These are phyloP conservation scores for Tricholaema leucomelas DNA, from an alignment of 2,113 vertebrate species.

Conservation along the genomic window DNA sequence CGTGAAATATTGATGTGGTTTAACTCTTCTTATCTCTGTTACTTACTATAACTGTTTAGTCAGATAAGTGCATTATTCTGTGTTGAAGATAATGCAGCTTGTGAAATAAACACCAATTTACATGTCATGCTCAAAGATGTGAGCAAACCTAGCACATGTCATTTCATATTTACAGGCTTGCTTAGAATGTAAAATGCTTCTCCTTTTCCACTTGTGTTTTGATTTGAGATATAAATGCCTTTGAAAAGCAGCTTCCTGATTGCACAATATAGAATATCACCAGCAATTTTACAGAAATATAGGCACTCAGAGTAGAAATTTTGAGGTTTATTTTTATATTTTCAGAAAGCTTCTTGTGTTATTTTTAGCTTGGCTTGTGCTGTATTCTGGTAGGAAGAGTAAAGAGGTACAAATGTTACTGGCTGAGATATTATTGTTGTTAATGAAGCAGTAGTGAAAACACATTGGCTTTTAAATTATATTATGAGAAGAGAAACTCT, in stretches of 20 bases:
- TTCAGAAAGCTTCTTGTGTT: background rate
- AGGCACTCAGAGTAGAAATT: background rate
- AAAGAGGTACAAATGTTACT: background rate
- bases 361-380: conserved; percentile 15
- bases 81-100: background rate
- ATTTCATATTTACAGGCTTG: conserved; percentile 5
- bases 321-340: background rate
- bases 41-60: background rate
- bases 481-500: background rate
- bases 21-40: conserved; percentile 44
- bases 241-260: conserved; percentile 30
- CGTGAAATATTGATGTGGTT: conserved; percentile 37
- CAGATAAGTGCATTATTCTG: conserved; percentile 5
- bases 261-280: conserved; percentile 2
- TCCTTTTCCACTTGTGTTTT: conserved; percentile 22
- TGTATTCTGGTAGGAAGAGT: background rate
- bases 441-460: background rate
- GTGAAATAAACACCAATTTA: conserved; percentile 47
- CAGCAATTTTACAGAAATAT: background rate
- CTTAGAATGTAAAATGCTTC: background rate
- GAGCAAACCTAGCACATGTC: conserved; percentile 10
- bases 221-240: background rate
- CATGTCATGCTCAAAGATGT: background rate
- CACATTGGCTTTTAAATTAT: background rate
- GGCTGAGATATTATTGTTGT: background rate